A percentile compares a stretch with the other conserved stretches of the same genome.
These are phyloP conservation scores for Bombus superbus DNA, from an alignment of 1,140 invertebrate species.

Conservation along the genomic window DNA sequence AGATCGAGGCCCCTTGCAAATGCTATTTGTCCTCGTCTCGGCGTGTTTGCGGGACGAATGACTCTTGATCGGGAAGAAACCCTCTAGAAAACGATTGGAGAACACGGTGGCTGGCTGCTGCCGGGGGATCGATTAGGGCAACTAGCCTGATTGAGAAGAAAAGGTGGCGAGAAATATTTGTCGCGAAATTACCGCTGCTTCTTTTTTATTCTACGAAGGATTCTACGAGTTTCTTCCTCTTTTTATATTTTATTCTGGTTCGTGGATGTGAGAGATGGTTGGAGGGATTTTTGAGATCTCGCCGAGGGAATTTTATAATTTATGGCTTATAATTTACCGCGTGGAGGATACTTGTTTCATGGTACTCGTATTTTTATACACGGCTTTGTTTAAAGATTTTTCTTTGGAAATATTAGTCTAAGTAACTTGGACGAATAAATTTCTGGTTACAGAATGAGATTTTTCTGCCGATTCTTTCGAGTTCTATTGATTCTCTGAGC, in stretches of 20 bases:
- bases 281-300: not conserved
- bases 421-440: not conserved
- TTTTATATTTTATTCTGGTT: not conserved
- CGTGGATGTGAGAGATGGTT: not conserved
- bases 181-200: not conserved
- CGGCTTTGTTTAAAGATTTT: not conserved
- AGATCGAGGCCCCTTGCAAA: conserved; percentile 24
- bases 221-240: not conserved
- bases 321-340: not conserved
- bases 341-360: not conserved
- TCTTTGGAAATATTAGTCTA: not conserved
- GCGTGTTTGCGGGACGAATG: conserved; percentile 19
- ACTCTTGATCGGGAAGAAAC: not conserved
- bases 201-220: not conserved
- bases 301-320: not conserved
- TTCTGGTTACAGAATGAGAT: not conserved
- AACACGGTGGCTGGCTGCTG: not conserved
- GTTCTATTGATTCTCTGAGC: not conserved
- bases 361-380: not conserved
- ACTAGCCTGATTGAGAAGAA: conserved; percentile 7
- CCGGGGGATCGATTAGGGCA: not conserved
- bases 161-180: not conserved
- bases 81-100: too few relatives aligned
- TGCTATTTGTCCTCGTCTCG: conserved; percentile 24
- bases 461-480: not conserved